Conservation (phyloP, 2,113 vertebrate genomes). For the Candoia aspera region DNA sequence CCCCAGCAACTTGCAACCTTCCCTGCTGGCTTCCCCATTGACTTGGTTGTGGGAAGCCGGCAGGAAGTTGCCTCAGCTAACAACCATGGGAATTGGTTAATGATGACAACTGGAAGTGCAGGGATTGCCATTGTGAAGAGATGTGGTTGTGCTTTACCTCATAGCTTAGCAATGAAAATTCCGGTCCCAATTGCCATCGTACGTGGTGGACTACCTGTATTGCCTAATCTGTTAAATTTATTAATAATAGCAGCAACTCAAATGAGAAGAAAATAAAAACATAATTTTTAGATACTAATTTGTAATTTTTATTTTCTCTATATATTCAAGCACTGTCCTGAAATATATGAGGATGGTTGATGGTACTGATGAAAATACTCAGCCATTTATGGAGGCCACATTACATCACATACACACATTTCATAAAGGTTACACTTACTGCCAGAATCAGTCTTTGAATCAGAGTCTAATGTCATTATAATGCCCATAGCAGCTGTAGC, state of each 20-base stretch:
- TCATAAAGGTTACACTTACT: conserved; percentile 36
- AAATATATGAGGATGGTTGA: background rate
- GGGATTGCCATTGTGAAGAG: background rate
- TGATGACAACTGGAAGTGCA: background rate
- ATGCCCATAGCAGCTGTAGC: conserved; percentile 59
- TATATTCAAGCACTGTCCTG: background rate
- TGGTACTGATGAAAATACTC: background rate
- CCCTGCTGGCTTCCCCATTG: background rate
- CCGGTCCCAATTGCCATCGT: background rate
- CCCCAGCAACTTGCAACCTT: background rate
- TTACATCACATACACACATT: conserved; percentile 37
- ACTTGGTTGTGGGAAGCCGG: background rate
- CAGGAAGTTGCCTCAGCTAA: background rate
- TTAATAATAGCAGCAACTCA: background rate
- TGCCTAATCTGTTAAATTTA: background rate
- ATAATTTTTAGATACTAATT: background rate
- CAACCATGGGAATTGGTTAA: background rate
- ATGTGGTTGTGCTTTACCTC: background rate
- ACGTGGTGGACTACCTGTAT: background rate
- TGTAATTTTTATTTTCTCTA: background rate
- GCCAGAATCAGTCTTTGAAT: conserved; percentile 58
- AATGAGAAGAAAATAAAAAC: background rate
- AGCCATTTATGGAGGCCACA: conserved; percentile 28
- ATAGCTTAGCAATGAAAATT: background rate
- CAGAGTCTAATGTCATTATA: conserved; percentile 61